Base-by-base conservation (phyloP, 2,797 vertebrate genomes). In the Alosa sapidissima region DNA sequence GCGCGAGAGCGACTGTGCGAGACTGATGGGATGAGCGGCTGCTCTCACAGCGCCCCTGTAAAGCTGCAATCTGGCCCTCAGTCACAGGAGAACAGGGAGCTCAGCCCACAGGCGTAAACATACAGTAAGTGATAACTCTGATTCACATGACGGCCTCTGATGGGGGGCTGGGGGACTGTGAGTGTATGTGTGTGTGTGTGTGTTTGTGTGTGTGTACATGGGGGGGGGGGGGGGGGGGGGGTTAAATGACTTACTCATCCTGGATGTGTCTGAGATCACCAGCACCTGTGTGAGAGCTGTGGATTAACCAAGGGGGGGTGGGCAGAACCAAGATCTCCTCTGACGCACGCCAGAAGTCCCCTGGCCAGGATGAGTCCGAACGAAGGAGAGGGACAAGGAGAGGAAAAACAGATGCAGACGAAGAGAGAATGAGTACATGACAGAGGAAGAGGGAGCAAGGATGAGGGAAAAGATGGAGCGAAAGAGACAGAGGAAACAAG, bases 101-200 rank as follows among this genome's bases (percentile, higher is more conserved):
- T 78, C 36, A 47, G 41, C 72, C 47, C 36, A 47, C 16, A 45
- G 14, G 72, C 72, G 14, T 47, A 78, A 47, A 47, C 72, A 78
- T 47, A 47, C 72, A 78, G 81, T 52, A 82, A 82, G 48, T 78
- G 72, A 78, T 36, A 78, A 78, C 41, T 78, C 72, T 78, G 72
- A 78, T 47, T 78, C 72, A 78, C 21, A 5, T 78, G 5, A 78
- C 45, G 72, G 16, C 3, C 36, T 78, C 41, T 78, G 36, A 41
- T 47, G 41, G 72, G 72, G 19, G 16, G 4, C 54, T 41, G 72
- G 36, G 68, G 60, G 60, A 1, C 0, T 10, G 65, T 72, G 65
- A 9, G 65, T 72, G 33, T 72, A 7, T 72, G 28, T 68, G 65
- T 68, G 65, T 36, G 28, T 68, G 65, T 33, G 28, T 68, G 65